Evolutionary conservation across 1,140 invertebrate genomes (phyloP).

Genomic region (Macrocentrus cingulum): DNA sequence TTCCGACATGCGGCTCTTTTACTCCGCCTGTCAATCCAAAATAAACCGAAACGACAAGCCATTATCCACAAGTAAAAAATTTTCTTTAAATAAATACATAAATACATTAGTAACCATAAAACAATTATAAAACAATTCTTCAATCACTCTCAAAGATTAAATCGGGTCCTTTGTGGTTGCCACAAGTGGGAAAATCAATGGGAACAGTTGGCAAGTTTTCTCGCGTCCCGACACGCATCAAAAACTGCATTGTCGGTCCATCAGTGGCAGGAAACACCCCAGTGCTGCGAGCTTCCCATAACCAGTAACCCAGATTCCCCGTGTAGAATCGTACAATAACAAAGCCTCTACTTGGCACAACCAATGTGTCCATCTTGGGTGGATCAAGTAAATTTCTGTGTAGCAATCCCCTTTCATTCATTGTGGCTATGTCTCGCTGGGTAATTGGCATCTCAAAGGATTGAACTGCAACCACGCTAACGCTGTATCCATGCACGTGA

Average conservation of each 20-base stretch:
- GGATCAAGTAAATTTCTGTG: slow-evolving; percentile 46
- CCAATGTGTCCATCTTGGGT: slow-evolving; percentile 40
- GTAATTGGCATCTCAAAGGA: slow-evolving; percentile 34
- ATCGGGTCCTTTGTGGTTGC: slow-evolving; percentile 29
- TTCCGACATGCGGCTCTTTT: slow-evolving; percentile 63
- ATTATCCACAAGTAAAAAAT: no score
- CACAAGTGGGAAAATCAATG: slow-evolving; percentile 33
- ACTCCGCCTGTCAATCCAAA: neutral
- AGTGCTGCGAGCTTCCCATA: slow-evolving; percentile 40
- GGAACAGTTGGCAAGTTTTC: slow-evolving; percentile 32
- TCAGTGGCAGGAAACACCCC: slow-evolving; percentile 24
- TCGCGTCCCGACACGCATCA: slow-evolving; percentile 28
- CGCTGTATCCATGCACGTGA: slow-evolving; percentile 41
- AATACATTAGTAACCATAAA: neutral
- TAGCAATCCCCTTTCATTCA: slow-evolving; percentile 51
- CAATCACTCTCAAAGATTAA: slow-evolving; percentile 30
- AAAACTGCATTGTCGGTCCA: slow-evolving; percentile 30
- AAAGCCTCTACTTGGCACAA: slow-evolving; percentile 43
- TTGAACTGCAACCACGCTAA: slow-evolving; percentile 29
- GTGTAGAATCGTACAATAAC: slow-evolving; percentile 39
- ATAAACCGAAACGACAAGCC: no score
- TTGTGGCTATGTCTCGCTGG: slow-evolving; percentile 31
- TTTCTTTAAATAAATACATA: neutral
- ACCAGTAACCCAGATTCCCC: slow-evolving; percentile 43
- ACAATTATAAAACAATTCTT: slow-evolving; percentile 1